Percentiles rank a stretch among this genome's conserved stretches.
Evolutionary conservation across 2,797 vertebrate species (phyloP).

Genomic region (Gymnodraco acuticeps): DNA sequence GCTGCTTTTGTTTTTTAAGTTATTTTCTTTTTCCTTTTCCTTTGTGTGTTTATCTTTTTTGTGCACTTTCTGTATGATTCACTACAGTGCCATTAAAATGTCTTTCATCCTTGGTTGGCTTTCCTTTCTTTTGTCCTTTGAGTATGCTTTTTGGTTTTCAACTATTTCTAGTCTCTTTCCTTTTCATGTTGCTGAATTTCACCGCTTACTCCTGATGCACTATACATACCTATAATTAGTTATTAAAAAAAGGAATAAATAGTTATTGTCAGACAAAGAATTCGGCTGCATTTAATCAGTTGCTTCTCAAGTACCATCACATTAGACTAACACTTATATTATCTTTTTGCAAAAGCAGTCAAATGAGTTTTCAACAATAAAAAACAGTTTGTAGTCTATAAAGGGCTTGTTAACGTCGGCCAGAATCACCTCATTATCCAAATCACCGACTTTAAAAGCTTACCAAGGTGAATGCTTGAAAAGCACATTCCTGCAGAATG

Average conservation of each 20-base stretch:
- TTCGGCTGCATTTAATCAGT: background rate
- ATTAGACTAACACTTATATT: background rate
- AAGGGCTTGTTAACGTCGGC: slow-evolving; percentile 21
- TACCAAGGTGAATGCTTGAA: slow-evolving; percentile 38
- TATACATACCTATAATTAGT: slow-evolving; percentile 14
- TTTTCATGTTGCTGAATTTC: slow-evolving; percentile 30
- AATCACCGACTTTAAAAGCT: slow-evolving; percentile 32
- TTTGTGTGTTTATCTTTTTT: slow-evolving; percentile 85
- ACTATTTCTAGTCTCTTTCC: slow-evolving; percentile 35
- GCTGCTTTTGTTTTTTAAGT: slow-evolving; percentile 74
- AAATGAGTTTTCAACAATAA: background rate
- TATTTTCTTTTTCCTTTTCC: slow-evolving; percentile 69
- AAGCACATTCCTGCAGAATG: slow-evolving; percentile 63
- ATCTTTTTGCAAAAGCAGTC: background rate
- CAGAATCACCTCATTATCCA: slow-evolving; percentile 32
- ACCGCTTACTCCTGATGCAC: slow-evolving; percentile 4
- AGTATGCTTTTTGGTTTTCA: slow-evolving; percentile 67
- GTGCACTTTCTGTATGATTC: slow-evolving; percentile 88
- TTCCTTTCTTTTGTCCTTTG: slow-evolving; percentile 73
- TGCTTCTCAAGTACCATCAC: background rate
- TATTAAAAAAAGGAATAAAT: too few species aligned
- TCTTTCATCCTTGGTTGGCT: slow-evolving; percentile 85
- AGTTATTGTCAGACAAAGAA: background rate
- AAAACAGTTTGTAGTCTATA: slow-evolving; percentile 1
- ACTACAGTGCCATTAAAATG: slow-evolving; percentile 92